Percentiles rank a stretch among this genome's conserved stretches.
Conservation (phyloP, 2,888 invertebrate species). For the Bellardia bayeri region DNA sequence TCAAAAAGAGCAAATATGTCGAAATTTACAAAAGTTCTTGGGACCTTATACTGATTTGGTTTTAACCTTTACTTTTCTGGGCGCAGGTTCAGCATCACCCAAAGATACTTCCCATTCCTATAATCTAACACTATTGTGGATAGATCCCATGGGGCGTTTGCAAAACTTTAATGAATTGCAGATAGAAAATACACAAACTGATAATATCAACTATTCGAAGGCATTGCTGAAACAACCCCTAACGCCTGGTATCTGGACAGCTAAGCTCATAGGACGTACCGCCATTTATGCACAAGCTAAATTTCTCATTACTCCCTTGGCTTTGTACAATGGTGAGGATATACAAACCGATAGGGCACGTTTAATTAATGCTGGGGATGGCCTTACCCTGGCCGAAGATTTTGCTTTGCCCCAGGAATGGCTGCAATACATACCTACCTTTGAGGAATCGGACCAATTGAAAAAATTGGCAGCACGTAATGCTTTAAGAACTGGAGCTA, state of each 20-base stretch:
- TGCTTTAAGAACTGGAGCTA: constrained; percentile 86
- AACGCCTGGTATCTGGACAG: constrained; percentile 93
- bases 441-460: constrained; percentile 83
- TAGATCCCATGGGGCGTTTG: constrained; percentile 91
- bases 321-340: constrained; percentile 84
- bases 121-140: constrained; percentile 92
- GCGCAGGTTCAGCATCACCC: constrained; percentile 81
- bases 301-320: constrained; percentile 87
- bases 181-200: constrained; percentile 87
- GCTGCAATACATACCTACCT: constrained; percentile 83
- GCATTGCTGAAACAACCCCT: constrained; percentile 91
- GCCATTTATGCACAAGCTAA: constrained; percentile 89
- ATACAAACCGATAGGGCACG: constrained; percentile 84
- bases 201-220: constrained; percentile 88
- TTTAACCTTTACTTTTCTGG: constrained; percentile 88
- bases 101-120: constrained; percentile 84
- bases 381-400: constrained; percentile 76
- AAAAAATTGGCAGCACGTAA: constrained; percentile 86
- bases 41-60: constrained; percentile 91
- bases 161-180: constrained; percentile 90
- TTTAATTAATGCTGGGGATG: constrained; percentile 77
- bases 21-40: constrained; percentile 91
- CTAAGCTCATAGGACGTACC: constrained; percentile 88
- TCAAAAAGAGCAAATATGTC: constrained; percentile 95
- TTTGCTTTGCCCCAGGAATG: constrained; percentile 82